Percentiles rank a stretch among this genome's conserved stretches.
Conservation (phyloP, 2,888 invertebrate species). For the Nineta flava region DNA sequence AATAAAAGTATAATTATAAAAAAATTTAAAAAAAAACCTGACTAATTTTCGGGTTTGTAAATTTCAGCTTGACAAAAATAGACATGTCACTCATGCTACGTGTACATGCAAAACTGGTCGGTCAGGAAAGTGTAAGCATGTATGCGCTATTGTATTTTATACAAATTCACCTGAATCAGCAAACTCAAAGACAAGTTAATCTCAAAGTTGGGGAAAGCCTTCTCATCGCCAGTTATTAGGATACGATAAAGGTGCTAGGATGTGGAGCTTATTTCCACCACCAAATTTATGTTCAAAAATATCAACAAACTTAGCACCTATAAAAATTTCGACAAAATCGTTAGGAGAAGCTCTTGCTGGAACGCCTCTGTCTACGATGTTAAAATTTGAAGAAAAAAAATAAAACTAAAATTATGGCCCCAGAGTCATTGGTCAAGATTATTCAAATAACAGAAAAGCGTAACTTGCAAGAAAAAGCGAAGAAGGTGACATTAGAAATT, state of each 20-base stretch:
- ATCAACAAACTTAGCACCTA: background rate
- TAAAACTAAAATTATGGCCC: background rate
- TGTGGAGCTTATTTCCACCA: slow-evolving; percentile 9
- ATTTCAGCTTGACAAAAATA: slow-evolving; percentile 1
- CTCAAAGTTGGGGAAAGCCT: slow-evolving; percentile 12
- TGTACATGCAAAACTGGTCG: slow-evolving; percentile 11
- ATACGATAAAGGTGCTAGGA: slow-evolving; percentile 11
- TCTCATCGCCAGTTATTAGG: slow-evolving; percentile 10
- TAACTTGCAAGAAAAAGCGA: background rate
- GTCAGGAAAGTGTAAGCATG: slow-evolving; percentile 10
- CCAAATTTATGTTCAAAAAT: background rate
- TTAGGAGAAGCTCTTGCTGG: slow-evolving; percentile 4
- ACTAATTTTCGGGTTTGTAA: no score
- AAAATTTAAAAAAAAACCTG: no score
- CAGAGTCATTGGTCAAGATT: slow-evolving; percentile 9
- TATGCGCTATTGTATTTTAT: slow-evolving; percentile 9
- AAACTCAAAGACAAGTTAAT: slow-evolving; percentile 10
- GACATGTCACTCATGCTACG: slow-evolving; percentile 4
- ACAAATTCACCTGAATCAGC: slow-evolving; percentile 11
- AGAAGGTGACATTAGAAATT: background rate
- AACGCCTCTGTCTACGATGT: background rate
- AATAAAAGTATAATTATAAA: no score
- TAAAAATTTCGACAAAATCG: background rate
- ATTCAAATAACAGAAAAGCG: background rate
- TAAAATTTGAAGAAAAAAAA: background rate